phyloP scores from a whole-genome alignment of 2,888 invertebrate species.

The Philereme vetulata region DNA sequence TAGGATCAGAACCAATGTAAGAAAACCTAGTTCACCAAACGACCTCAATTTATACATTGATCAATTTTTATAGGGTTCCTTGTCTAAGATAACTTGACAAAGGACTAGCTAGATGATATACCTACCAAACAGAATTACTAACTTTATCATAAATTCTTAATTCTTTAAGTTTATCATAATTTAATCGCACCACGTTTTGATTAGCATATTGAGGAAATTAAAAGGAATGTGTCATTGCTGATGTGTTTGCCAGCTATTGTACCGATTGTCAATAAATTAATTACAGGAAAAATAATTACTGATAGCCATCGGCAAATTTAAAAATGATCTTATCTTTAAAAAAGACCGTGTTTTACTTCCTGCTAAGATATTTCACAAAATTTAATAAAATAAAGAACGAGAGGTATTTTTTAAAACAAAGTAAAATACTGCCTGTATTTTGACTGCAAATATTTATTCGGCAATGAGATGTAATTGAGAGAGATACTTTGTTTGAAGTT shows the following conservation, averaged over 20 bases:
- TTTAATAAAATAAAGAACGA: too few relatives aligned
- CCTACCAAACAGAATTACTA: neutral
- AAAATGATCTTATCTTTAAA: constrained; percentile 8
- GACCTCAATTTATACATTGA: too few relatives aligned
- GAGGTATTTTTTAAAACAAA: too few relatives aligned
- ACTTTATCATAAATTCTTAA: too few relatives aligned
- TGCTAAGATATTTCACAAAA: neutral
- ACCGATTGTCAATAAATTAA: constrained; percentile 28
- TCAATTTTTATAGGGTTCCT: neutral
- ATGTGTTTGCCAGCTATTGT: constrained; percentile 28
- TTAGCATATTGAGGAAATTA: constrained; percentile 41
- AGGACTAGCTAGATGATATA: neutral
- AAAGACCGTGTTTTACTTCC: constrained; percentile 3
- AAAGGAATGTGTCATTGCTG: constrained; percentile 32
- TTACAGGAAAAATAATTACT: constrained; percentile 26
- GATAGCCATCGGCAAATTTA: constrained; percentile 11
- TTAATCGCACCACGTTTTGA: constrained; percentile 21
- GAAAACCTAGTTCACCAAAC: too few relatives aligned
- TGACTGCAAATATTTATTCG: too few relatives aligned
- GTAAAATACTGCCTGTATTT: too few relatives aligned
- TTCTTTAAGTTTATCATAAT: constrained; percentile 20
- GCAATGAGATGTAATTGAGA: too few relatives aligned
- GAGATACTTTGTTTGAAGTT: too few relatives aligned
- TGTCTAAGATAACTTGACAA: neutral
- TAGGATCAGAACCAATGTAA: too few relatives aligned